A percentile compares a stretch with the other conserved stretches of the same genome.
These are phyloP conservation scores for Montipora sp. DNA, from an alignment of 64 coral and sea anemone genomes.

Conservation along the genomic window DNA sequence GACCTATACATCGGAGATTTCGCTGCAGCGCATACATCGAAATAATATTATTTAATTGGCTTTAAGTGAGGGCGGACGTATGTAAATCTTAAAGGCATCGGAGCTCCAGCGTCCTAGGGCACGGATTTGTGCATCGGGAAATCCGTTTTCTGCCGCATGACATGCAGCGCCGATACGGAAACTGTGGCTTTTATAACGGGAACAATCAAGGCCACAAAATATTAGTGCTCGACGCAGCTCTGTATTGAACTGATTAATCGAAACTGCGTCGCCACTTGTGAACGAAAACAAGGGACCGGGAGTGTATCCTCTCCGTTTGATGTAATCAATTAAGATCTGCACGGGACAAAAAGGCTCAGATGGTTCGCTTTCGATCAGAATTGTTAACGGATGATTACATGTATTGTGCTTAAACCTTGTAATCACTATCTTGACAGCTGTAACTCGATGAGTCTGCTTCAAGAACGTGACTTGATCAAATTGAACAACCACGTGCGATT, in stretches of 20 bases:
- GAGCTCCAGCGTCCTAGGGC: no score
- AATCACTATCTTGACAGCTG: constrained; percentile 33
- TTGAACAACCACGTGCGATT: not conserved
- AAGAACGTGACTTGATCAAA: not conserved
- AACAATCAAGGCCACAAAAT: no score
- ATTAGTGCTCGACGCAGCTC: no score
- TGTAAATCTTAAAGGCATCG: no score
- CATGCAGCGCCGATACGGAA: no score
- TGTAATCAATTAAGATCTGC: constrained; percentile 3
- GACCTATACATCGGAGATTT: no score
- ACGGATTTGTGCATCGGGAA: no score
- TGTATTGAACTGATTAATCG: not conserved
- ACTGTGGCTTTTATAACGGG: no score
- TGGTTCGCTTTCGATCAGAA: not conserved
- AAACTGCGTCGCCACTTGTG: not conserved
- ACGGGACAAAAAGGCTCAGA: constrained; percentile 31
- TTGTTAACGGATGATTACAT: not conserved
- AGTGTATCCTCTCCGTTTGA: not conserved
- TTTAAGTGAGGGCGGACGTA: no score
- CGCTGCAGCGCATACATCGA: no score
- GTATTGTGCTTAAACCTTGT: not conserved
- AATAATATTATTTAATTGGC: no score
- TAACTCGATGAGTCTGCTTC: not conserved
- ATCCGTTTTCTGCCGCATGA: no score
- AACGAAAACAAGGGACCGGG: not conserved